Percentiles rank a stretch among this genome's conserved stretches.
Evolutionary conservation across 2,888 invertebrate genomes (phyloP).

Genomic region (Tenthredo mesomela): DNA sequence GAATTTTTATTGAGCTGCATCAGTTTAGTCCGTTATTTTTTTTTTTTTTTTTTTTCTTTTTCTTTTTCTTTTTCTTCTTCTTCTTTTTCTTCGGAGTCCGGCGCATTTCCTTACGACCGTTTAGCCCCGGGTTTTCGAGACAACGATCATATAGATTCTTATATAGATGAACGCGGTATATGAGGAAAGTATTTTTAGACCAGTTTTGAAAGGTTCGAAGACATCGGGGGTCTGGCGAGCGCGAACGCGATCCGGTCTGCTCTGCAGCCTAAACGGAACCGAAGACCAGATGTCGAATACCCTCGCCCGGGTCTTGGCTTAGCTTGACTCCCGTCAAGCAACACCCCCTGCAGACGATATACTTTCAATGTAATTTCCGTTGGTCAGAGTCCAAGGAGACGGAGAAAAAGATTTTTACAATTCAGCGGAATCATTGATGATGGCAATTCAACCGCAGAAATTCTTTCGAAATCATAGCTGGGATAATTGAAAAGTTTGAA

Average conservation of each 20-base stretch:
- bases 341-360: conserved; percentile 44
- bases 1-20: not conserved
- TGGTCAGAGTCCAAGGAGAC: conserved; percentile 44
- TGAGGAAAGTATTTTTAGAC: conserved; percentile 44
- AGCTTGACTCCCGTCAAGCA: conserved; percentile 32
- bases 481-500: not conserved
- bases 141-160: not conserved
- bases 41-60: not conserved
- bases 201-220: conserved; percentile 50
- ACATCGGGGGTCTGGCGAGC: conserved; percentile 43
- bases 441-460: too few species aligned
- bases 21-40: not conserved
- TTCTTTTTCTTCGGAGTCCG: not conserved
- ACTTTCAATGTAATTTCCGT: conserved; percentile 41
- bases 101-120: not conserved
- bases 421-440: not conserved
- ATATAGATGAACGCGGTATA: conserved; percentile 10
- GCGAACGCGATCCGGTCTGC: conserved; percentile 15
- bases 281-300: conserved; percentile 50
- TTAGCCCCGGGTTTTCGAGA: not conserved
- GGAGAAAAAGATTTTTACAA: not conserved
- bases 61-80: not conserved
- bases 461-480: not conserved
- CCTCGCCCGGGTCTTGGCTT: conserved; percentile 5
- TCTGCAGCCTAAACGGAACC: conserved; percentile 44